phyloP scores from a whole-genome alignment of 2,113 vertebrate genomes.

The Varanus salvator region DNA sequence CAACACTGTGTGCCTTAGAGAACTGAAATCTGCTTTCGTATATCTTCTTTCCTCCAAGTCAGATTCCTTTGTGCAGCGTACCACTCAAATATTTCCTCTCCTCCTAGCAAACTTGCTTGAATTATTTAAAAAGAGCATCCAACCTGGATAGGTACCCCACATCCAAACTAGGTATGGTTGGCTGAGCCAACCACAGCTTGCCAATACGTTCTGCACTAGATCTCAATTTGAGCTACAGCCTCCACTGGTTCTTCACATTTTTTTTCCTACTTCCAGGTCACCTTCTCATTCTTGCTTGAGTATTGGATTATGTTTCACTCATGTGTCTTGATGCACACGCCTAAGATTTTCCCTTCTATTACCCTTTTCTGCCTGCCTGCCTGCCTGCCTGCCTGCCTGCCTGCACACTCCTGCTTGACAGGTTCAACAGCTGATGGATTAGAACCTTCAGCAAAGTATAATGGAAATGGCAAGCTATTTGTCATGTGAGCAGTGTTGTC shows the following conservation, averaged over 20 bases:
- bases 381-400: background rate
- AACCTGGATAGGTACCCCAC: background rate
- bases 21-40: background rate
- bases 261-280: background rate
- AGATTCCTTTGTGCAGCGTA: background rate
- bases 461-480: background rate
- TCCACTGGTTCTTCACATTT: background rate
- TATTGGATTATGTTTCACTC: background rate
- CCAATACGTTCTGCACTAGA: background rate
- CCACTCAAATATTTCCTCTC: background rate
- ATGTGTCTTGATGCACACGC: background rate
- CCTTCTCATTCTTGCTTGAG: background rate
- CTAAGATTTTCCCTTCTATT: background rate
- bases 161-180: too few species aligned
- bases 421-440: background rate
- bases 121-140: background rate
- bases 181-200: too few species aligned
- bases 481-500: background rate
- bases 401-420: background rate
- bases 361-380: background rate
- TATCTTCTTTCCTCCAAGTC: background rate
- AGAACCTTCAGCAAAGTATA: background rate
- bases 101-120: background rate
- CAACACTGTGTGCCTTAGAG: background rate
- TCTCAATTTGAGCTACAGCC: background rate